A percentile compares a stretch with the other conserved stretches of the same genome.
Evolutionary conservation across 92 coral and sea anemone genomes (phyloP).

Genomic region (Scolanthus callimorphus): DNA sequence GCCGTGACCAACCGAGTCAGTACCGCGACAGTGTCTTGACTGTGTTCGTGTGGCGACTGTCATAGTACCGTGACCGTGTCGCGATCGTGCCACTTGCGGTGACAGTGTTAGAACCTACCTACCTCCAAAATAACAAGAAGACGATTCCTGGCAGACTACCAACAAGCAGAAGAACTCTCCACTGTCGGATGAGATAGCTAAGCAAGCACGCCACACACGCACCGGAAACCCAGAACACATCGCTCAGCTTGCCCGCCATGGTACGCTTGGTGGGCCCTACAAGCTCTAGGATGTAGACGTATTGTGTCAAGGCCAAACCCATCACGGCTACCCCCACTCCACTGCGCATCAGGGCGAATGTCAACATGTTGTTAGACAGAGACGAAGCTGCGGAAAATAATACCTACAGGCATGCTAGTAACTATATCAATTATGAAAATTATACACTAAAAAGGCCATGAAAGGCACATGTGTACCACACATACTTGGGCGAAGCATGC

Average conservation of each 20-base stretch:
- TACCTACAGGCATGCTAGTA: slow-evolving; percentile 30
- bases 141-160: slow-evolving; percentile 26
- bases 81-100: too few relatives aligned
- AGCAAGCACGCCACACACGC: slow-evolving; percentile 28
- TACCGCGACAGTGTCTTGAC: too few relatives aligned
- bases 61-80: too few relatives aligned
- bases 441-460: too few relatives aligned
- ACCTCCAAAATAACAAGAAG: slow-evolving; percentile 31
- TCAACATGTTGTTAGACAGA: slow-evolving; percentile 34
- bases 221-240: slow-evolving; percentile 42
- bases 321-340: slow-evolving; percentile 27
- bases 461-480: too few relatives aligned
- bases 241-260: slow-evolving; percentile 36
- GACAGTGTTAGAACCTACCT: too few relatives aligned
- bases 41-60: too few relatives aligned
- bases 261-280: slow-evolving; percentile 59
- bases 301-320: slow-evolving; percentile 37
- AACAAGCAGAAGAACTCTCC: slow-evolving; percentile 32
- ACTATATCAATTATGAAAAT: too few relatives aligned
- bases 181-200: slow-evolving; percentile 37
- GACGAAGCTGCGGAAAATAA: slow-evolving; percentile 31
- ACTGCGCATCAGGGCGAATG: slow-evolving; percentile 41
- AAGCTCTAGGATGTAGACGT: slow-evolving; percentile 39
- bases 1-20: too few relatives aligned
- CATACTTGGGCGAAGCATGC: too few relatives aligned